A percentile compares a stretch with the other conserved stretches of the same genome.
phyloP scores from a whole-genome alignment of 2,888 invertebrate genomes.

The Melipona bicolor region DNA sequence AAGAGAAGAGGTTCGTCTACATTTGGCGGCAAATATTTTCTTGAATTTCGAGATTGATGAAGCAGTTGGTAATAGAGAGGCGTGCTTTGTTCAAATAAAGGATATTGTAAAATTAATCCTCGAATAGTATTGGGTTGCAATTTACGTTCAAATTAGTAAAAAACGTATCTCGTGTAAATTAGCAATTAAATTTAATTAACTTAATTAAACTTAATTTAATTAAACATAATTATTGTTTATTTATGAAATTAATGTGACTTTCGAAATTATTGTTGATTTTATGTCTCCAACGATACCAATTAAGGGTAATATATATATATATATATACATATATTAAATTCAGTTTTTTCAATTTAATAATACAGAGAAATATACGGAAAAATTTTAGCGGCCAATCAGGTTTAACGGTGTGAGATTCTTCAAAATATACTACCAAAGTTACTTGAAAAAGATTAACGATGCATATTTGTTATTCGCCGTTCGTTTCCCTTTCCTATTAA shows the following conservation, averaged over 20 bases:
- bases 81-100: neutral
- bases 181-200: too few species aligned
- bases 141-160: too few species aligned
- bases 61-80: neutral
- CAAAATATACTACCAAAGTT: neutral
- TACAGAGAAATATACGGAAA: neutral
- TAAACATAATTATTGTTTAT: too few species aligned
- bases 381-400: neutral
- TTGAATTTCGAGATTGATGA: neutral
- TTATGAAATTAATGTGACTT: too few species aligned
- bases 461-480: conserved; percentile 6
- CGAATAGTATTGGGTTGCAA: too few species aligned
- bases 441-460: neutral
- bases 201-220: too few species aligned
- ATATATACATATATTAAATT: neutral
- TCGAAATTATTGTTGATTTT: too few species aligned
- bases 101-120: neutral
- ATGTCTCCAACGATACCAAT: too few species aligned
- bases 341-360: neutral
- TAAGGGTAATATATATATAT: too few species aligned
- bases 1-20: neutral
- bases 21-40: neutral
- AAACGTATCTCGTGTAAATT: too few species aligned
- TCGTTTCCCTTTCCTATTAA: conserved; percentile 9
- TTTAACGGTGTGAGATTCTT: neutral